Evolutionary conservation across 2,113 vertebrate genomes (phyloP), one percentile per base, ranked within the genome.

Genomic region (Typhlomys cinereus): DNA sequence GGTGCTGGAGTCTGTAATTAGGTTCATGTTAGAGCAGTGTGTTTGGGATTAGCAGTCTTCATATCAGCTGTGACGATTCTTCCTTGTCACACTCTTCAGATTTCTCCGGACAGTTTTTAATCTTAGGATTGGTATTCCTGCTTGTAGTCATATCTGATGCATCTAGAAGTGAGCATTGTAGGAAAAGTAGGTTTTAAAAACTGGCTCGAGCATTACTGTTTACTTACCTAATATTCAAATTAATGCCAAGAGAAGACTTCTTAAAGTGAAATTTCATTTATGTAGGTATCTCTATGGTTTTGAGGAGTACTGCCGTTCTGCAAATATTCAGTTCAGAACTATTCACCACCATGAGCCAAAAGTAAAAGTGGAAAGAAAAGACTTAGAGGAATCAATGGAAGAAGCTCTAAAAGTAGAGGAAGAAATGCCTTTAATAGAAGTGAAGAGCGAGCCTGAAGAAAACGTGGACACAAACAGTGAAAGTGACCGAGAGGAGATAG

Each of bases 241-340:
- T 62, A 70, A 15, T 78, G 31, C 34, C 73, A 85, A 78, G 76
- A 69, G 18, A 57, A 81, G 41, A 82, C 91, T 91, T 95, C 44
- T 73, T 85, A 88, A 91, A 71, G 57, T 61, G 31, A 88, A 89
- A 34, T 70, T 54, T 69, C 29, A 0, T 90, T 89, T 97, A 52
- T 92, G 39, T 85, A 99, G 99, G 97, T 99, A 99, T 97, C 98
- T 99, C 95, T 99, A 99, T 96, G 99, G 99, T 87, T 99, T 99
- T 73, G 99, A 99, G 97, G 99, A 99, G 95, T 99, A 99, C 96
- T 99, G 99, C 96, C 99, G 99, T 79, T 99, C 99, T 17, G 99
- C 99, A 96, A 98, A 98, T 97, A 99, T 99, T 98, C 98, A 98
- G 88, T 99, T 99, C 94, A 98, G 99, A 97, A 99, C 99, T 90